Evolutionary conservation across 1,140 invertebrate genomes (phyloP), one percentile per base, ranked within the genome.

Genomic region (Ganaspis sp.): DNA sequence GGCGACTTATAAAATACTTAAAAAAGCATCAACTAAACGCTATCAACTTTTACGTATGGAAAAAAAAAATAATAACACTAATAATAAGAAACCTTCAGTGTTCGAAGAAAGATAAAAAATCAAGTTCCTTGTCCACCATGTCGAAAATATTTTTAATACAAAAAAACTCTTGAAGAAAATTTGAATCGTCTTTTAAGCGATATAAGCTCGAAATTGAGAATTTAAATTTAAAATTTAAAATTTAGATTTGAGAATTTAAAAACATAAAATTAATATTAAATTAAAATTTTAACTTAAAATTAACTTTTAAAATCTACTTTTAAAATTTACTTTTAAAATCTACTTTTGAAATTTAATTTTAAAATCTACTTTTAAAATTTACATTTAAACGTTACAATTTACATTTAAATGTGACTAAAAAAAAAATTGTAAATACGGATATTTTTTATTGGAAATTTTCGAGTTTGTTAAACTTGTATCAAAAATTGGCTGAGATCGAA

Each of bases 1-100:
- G 69, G 49, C 29, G 23, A 75, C 73, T 45, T 76, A 74, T 73
- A 8, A 23, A 49, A 77, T 70, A 6, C n/a, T 38, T 49, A 11
- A 74, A 72, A 0, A 19, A 34, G 42, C 70, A 69, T 42, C 75
- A 73, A 12, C n/a, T 71, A n/a, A 8, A 70, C 73, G 73, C 73
- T 64, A 29, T 64, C 58, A 29, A 64, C 23, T 64, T 64, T 64
- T 64, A n/a, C 11, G 23, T 64, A 26, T 64, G 26, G 75, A 45
- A 40, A 29, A 15, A 6, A 49, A 54, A 6, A 53, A 75, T 49
- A 42, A 72, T 42, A 70, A 71, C 17, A 17, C 12, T 49, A 4
- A 49, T 17, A 49, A 49, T 34, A 34, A 72, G 34, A 53, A 21
- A n/a, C 23, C 69, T 42, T 34, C 23, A 72, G 58, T 58, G 37